Percentiles rank a stretch among this genome's conserved stretches.
Conservation (phyloP, 2,888 invertebrate genomes). For the Yponomeuta cagnagella region DNA sequence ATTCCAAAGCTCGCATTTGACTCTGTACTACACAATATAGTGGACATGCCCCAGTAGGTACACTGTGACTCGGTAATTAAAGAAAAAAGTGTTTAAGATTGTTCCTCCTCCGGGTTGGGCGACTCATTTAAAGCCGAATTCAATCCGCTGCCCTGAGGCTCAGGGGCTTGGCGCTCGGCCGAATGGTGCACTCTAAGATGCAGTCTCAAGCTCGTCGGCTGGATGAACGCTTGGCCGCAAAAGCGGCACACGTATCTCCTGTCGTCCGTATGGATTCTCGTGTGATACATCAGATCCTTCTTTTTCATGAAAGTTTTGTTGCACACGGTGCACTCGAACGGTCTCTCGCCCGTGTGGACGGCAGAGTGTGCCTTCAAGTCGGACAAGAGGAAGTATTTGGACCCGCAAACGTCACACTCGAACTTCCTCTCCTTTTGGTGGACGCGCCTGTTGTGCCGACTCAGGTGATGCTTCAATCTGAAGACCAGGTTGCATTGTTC, state of each 20-base stretch:
- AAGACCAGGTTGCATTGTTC: constrained; percentile 57
- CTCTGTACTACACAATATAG: too few species aligned
- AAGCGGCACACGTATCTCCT: not conserved
- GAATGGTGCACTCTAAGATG: too few species aligned
- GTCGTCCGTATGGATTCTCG: constrained; percentile 46
- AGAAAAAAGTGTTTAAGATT: too few species aligned
- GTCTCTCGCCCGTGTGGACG: constrained; percentile 65
- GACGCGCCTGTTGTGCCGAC: constrained; percentile 67
- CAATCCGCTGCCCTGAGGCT: not conserved
- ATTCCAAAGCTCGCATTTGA: too few species aligned
- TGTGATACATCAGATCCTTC: constrained; percentile 58
- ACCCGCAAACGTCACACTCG: constrained; percentile 52
- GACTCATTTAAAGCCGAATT: too few species aligned
- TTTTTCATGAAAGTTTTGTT: constrained; percentile 69
- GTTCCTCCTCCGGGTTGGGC: too few species aligned
- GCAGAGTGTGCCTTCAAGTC: constrained; percentile 57
- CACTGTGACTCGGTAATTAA: too few species aligned
- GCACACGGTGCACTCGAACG: constrained; percentile 73
- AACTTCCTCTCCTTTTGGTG: constrained; percentile 48
- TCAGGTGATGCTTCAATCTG: constrained; percentile 68
- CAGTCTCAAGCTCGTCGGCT: not conserved
- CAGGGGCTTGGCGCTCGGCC: too few species aligned
- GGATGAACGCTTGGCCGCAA: not conserved
- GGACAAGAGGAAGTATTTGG: constrained; percentile 49
- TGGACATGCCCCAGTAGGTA: too few species aligned